Base-by-base conservation (phyloP, 2,113 vertebrate genomes). In the Phaethon lepturus region DNA sequence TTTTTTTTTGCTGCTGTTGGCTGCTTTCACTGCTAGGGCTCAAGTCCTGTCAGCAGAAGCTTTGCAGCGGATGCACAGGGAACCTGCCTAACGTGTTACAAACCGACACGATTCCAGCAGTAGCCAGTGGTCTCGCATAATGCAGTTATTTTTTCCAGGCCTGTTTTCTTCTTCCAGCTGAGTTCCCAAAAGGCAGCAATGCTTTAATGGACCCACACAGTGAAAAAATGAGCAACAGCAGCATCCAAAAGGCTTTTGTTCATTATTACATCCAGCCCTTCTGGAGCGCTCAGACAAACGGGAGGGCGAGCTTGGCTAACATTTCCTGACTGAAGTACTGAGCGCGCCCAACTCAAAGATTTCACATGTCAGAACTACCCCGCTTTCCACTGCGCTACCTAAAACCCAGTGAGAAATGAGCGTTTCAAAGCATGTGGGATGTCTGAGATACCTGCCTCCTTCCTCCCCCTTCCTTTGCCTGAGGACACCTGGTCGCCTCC, bases 161-260 rank as follows among this genome's bases (percentile, higher is more conserved):
- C 63, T 85, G 92, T 91, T 83, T 95, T 96, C 86, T 93, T 97
- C 97, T 96, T 97, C 95, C 94, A 95, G 91, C 93, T 96, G 93
- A 95, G 95, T 64, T 97, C 89, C 97, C 96, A 86, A 96, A 93
- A 97, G 87, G 91, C 94, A 93, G 58, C 58, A 73, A 47, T 31
- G 50, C 71, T 94, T 93, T 95, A 96, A 96, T 87, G 52, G 95
- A 88, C 67, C 77, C 91, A 94, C 91, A 95, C 74, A 85, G 89
- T 69, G 91, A 79, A 95, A 97, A 95, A 95, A 95, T 56, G 73
- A 95, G 67, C 77, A 92, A 82, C 90, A 95, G 89, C 73, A 93
- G 73, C 88, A 85, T 95, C 93, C 83, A 87, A 95, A 95, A 91
- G 58, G 58, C 84, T 95, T 95, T 93, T 96, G 89, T 76, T 96